Evolutionary conservation across 1,140 invertebrate species (phyloP), one percentile per base, ranked within the genome.

Genomic region (Temnothorax longispinosus): DNA sequence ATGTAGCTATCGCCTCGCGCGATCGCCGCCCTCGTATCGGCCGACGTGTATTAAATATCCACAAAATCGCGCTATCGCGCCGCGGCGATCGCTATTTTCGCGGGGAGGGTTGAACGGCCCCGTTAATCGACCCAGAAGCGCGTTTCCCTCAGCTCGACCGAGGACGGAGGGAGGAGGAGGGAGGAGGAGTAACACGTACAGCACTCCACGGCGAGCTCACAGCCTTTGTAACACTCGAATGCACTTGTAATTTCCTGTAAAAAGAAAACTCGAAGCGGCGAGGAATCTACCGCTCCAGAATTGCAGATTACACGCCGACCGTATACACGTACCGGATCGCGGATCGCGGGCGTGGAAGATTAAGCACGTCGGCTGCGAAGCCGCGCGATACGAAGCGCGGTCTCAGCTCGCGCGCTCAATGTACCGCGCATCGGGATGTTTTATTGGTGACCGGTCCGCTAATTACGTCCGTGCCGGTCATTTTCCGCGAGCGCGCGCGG

Each of bases 81-180:
- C 6, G 47, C 60, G n/a, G 60, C 52, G 11, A 74, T 81, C 65
- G 64, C n/a, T 50, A 56, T 84, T 47, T 84, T 54, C 32, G 54
- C 80, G 50, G 64, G 7, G 54, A 35, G 80, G 54, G 54, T 60
- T 74, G 54, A 74, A 84, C 18, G n/a, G 78, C 50, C 52, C 80
- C 69, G 80, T 84, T 84, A 84, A 84, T 84, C 80, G 80, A 84
- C 80, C 80, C 69, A 84, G 80, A 84, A 84, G 72, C 27, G 80
- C 15, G 13, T 38, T 35, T 47, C 15, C 54, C 38, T 47, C 52
- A 3, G 3, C 47, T 35, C 41, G 67, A 10, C 15, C 18, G 54
- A 3, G 1, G 21, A 56, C 38, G 18, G 18, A 10, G 41, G 18
- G 11, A 50, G 11, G 27, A 27, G 27, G n/a, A n/a, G 21, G n/a